Conservation (phyloP, 2,113 vertebrate genomes). For the Larimichthys crocea region DNA sequence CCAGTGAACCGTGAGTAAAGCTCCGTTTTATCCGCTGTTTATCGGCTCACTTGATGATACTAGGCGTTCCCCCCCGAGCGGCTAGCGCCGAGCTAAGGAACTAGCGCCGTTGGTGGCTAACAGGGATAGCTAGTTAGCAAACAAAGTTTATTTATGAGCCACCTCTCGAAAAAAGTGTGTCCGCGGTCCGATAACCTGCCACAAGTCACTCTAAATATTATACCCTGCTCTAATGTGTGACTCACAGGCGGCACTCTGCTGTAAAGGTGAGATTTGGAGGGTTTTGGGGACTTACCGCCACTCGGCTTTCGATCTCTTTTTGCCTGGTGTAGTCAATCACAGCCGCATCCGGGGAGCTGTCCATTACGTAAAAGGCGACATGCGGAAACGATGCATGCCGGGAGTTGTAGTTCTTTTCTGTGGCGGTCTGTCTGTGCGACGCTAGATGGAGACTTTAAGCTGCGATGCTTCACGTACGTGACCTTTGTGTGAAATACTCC, state of each 20-base stretch:
- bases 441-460: slow-evolving; percentile 55
- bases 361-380: slow-evolving; percentile 65
- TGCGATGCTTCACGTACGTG: neutral
- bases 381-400: slow-evolving; percentile 25
- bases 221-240: neutral
- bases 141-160: slow-evolving; percentile 65
- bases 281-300: slow-evolving; percentile 79
- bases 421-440: neutral
- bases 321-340: slow-evolving; percentile 79
- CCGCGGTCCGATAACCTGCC: neutral
- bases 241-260: neutral
- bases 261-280: slow-evolving; percentile 30
- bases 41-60: slow-evolving; percentile 48
- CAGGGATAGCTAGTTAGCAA: slow-evolving; percentile 75
- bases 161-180: neutral
- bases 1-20: fast-evolving
- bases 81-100: slow-evolving; percentile 79
- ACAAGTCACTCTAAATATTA: neutral
- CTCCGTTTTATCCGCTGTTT: neutral
- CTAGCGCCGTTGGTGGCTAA: slow-evolving; percentile 71
- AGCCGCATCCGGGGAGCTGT: slow-evolving; percentile 84
- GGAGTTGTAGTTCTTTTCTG: slow-evolving; percentile 72
- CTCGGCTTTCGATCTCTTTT: slow-evolving; percentile 78
- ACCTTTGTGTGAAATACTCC: too few species aligned
- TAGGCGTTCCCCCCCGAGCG: slow-evolving; percentile 78